These are phyloP conservation scores for Latrodectus geometricus DNA, from an alignment of 1,140 invertebrate species.

Conservation along the genomic window DNA sequence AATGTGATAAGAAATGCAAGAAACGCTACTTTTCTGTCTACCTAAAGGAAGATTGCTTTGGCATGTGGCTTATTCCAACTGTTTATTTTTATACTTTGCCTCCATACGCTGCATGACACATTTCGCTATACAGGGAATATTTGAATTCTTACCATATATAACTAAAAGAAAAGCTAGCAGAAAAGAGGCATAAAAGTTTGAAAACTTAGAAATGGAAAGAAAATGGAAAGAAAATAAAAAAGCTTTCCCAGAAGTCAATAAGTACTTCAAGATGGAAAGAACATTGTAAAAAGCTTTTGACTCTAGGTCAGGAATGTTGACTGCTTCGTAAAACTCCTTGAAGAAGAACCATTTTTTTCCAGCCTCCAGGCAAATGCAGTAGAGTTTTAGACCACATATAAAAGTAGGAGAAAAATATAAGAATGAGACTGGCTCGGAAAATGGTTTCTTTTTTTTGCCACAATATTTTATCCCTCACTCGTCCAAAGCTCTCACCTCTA, in stretches of 20 bases:
- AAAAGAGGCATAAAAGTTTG: constrained; percentile 46
- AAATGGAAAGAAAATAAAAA: constrained; percentile 33
- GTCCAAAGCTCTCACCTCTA: constrained; percentile 58
- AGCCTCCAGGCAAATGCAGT: constrained; percentile 44
- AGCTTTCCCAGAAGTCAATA: constrained; percentile 59
- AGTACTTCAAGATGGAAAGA: constrained; percentile 45
- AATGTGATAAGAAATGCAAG: too few species aligned
- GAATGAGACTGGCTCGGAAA: constrained; percentile 39
- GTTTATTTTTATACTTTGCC: neutral
- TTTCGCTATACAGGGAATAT: constrained; percentile 50
- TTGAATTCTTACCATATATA: constrained; percentile 40
- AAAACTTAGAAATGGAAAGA: constrained; percentile 33
- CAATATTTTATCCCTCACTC: constrained; percentile 48
- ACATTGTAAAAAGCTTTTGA: constrained; percentile 62
- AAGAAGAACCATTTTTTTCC: constrained; percentile 59
- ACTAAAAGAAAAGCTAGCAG: constrained; percentile 8
- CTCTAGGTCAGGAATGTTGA: constrained; percentile 62
- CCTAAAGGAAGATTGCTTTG: too few species aligned
- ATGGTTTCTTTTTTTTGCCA: constrained; percentile 43
- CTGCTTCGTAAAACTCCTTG: constrained; percentile 53
- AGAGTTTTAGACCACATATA: constrained; percentile 50
- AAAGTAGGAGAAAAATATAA: constrained; percentile 1
- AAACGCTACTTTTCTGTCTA: too few species aligned
- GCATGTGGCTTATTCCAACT: neutral
- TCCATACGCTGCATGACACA: constrained; percentile 26